Base-by-base conservation (phyloP, 2,113 vertebrate genomes). In the Dasyprocta punctata region DNA sequence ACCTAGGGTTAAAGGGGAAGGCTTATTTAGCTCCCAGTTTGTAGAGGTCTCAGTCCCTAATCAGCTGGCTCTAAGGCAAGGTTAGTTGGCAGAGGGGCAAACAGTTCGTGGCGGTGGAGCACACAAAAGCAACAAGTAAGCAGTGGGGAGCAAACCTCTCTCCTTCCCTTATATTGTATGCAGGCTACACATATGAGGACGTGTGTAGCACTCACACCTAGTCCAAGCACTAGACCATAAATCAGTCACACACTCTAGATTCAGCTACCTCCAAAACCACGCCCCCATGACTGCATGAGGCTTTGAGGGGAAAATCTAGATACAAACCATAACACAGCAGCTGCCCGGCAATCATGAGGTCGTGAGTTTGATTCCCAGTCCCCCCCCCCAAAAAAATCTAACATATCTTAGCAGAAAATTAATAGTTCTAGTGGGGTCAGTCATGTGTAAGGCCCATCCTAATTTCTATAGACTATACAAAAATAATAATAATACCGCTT, bases 391-490 rank as follows among this genome's bases (percentile, higher is more conserved):
- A 22, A 58, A 58, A 22, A 20, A 56, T 56, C 47, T 14, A 86
- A 28, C 38, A 58, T 83, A 82, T 89, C 58, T 94, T 90, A 92
- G 26, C 44, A 92, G 71, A 93, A 83, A 75, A 12, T 41, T 58
- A 94, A 69, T 41, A 92, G 28, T 95, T 95, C 11, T 58, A 78
- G 16, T 92, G 82, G 60, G 82, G 4, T 22, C 28, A 90, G 17
- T 75, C 38, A 94, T 67, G 2, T 61, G 2, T 86, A 95, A 71
- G n/a, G 20, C 69, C 17, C 38, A 91, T 1, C 75, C 52, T 49
- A 81, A 73, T 5, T 88, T 30, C 26, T 86, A 3, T 75, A 22
- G n/a, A 94, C 95, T 92, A 84, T 60, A 87, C n/a, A 75, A 90
- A 82, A 49, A 69, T 58, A 89, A 94, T 86, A 86, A 78, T 89